phyloP scores from a whole-genome alignment of 2,113 vertebrate species.

The Anarhynchus alexandrinus region DNA sequence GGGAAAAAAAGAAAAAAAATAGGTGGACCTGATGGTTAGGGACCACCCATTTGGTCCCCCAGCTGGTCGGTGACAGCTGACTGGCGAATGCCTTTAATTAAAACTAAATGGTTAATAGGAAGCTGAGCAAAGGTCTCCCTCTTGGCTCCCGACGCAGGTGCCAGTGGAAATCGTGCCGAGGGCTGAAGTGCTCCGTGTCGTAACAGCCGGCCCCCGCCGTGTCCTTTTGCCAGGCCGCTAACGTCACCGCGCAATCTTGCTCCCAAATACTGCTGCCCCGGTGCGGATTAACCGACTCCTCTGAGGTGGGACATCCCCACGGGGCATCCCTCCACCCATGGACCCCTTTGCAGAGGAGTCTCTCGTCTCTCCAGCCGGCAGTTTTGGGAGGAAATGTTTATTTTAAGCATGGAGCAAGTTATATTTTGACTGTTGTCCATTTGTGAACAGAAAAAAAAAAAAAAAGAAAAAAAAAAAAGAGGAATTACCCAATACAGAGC shows the following conservation, averaged over 20 bases:
- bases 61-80: neutral
- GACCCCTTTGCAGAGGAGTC: neutral
- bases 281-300: neutral
- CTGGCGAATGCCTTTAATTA: neutral
- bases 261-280: constrained; percentile 1
- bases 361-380: neutral
- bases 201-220: neutral
- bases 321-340: fast-evolving
- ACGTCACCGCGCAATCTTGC: neutral
- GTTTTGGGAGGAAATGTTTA: neutral
- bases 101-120: constrained; percentile 38
- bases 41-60: neutral
- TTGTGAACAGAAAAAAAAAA: neutral
- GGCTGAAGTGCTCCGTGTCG: neutral
- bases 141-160: neutral
- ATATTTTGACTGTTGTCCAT: neutral
- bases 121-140: constrained; percentile 15
- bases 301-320: neutral
- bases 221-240: constrained; percentile 28
- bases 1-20: neutral
- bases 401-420: neutral
- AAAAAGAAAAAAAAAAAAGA: neutral
- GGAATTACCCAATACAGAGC: neutral
- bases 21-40: fast-evolving
- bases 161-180: neutral